These are phyloP conservation scores for Chironomus tentans DNA, from an alignment of 2,888 invertebrate genomes.

Conservation along the genomic window DNA sequence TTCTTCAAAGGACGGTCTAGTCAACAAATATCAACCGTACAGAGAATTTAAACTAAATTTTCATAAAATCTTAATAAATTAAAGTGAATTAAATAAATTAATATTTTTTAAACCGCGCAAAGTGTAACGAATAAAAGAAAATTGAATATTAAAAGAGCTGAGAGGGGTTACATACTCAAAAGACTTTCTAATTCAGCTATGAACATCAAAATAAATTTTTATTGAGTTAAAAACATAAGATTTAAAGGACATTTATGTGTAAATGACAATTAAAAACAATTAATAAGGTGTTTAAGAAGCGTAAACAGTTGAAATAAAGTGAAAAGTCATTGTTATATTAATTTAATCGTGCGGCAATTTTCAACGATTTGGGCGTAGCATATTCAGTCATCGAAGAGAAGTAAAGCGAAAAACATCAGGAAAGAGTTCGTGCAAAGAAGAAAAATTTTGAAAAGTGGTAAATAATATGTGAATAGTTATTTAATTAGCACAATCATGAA, in stretches of 20 bases:
- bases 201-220: too few species aligned
- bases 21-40: too few species aligned
- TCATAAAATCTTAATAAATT: too few species aligned
- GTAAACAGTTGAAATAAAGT: not conserved
- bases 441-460: slow-evolving; percentile 8
- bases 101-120: too few species aligned
- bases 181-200: too few species aligned
- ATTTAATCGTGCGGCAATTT: not conserved
- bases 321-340: not conserved
- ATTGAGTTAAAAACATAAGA: not conserved
- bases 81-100: too few species aligned
- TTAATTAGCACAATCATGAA: slow-evolving; percentile 1
- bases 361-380: not conserved
- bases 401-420: not conserved
- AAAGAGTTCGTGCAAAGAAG: not conserved
- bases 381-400: not conserved
- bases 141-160: too few species aligned
- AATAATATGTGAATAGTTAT: slow-evolving; percentile 9
- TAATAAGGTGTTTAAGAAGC: not conserved
- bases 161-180: too few species aligned
- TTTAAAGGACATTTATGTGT: not conserved
- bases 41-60: too few species aligned
- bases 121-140: too few species aligned
- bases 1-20: too few species aligned
- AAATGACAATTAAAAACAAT: not conserved